Base-by-base conservation (phyloP, 2,888 invertebrate species). In the Meliscaeva auricollis region DNA sequence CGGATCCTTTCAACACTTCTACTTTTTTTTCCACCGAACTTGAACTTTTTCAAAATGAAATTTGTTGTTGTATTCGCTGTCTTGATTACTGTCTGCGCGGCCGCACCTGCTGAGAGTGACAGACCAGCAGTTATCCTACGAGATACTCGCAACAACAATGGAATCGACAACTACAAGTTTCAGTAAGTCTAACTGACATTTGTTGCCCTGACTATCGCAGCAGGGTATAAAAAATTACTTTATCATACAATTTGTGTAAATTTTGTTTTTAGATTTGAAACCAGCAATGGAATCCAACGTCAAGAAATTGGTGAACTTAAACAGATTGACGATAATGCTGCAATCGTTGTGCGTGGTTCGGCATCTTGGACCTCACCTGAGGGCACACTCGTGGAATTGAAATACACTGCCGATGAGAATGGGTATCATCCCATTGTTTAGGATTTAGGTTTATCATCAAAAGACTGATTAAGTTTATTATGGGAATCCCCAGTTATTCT, bases 271-370 rank as follows among this genome's bases (percentile, higher is more conserved):
- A 93, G 93, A 8, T 93, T 90, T 88, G 92, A 93, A 72, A 92
- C 93, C 52, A 93, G 93, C 88, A 93, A 93, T 87, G 93, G 93
- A 17, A 92, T 92, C 50, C 87, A 89, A 5, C 91, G 92, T 9
- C 87, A 89, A 38, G 93, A 93, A 88, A 89, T 90, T 32, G 93
- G 91, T 1, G 90, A 91, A 64, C 81, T 92, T 48, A 92, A 91
- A 74, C 90, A 91, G 26, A 89, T 89, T 22, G 90, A 92, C 0
- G 90, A 89, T 2, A 89, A 89, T 50, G 93, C 94, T 88, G 93
- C 94, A 3, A 93, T 95, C 58, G 92, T 93, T 20, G 94, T 95
- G 1, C 93, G 93, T 22, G 95, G 95, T 35, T 92, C 93, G 17
- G 94, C 93, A 89, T 93, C 94, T 0, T 95, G 94, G 93, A 91